Percentiles rank a stretch among this genome's conserved stretches.
phyloP scores from a whole-genome alignment of 1,140 invertebrate genomes.

The Pseudomyrmex cubaensis region DNA sequence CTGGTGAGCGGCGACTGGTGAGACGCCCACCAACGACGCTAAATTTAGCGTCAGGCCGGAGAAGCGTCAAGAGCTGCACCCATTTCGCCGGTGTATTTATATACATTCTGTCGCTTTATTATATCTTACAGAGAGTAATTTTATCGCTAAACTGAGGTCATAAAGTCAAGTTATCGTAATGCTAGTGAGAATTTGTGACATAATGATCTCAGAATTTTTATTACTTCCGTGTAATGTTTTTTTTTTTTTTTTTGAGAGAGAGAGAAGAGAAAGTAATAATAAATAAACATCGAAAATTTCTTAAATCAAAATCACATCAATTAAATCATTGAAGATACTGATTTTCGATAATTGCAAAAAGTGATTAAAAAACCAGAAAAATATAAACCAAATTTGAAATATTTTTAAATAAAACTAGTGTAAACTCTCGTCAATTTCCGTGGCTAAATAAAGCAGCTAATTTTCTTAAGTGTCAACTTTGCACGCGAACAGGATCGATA shows the following conservation, averaged over 20 bases:
- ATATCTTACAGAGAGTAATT: constrained; percentile 33
- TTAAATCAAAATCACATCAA: neutral
- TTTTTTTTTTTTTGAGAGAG: too few species aligned
- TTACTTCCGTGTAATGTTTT: neutral
- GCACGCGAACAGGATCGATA: neutral
- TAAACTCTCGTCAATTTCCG: neutral
- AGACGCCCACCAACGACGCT: constrained; percentile 79
- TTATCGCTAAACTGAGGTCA: neutral
- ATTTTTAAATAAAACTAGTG: neutral
- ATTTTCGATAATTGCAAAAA: neutral
- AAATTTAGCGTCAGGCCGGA: constrained; percentile 80
- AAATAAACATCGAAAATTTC: too few species aligned
- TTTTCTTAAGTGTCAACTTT: neutral
- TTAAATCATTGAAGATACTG: neutral
- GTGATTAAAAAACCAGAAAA: neutral
- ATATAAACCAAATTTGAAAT: neutral
- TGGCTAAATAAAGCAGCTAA: constrained; percentile 28
- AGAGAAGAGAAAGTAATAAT: too few species aligned
- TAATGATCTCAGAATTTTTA: neutral
- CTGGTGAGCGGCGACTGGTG: constrained; percentile 74
- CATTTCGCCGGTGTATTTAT: constrained; percentile 51
- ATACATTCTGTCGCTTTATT: constrained; percentile 34
- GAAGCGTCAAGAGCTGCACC: constrained; percentile 49
- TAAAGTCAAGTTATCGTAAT: neutral
- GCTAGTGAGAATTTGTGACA: neutral